Evolutionary conservation across 2,888 invertebrate species (phyloP), one percentile per base, ranked within the genome.

Genomic region (Torymus aiolomorphi): DNA sequence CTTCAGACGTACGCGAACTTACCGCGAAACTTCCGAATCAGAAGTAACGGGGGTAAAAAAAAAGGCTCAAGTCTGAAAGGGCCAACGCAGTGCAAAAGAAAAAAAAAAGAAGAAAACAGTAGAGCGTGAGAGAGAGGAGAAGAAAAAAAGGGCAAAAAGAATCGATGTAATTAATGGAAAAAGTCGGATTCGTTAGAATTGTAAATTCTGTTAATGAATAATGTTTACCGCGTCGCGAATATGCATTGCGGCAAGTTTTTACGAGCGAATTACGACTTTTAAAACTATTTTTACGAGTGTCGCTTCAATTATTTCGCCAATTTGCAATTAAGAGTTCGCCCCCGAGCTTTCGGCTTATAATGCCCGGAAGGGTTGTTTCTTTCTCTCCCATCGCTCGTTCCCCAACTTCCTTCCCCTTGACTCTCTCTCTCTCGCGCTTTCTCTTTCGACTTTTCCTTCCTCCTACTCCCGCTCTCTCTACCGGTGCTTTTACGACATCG

Each of bases 301-400:
- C 89, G 90, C 90, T 90, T 90, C 90, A 90, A 90, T 90, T 90
- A 90, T 90, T 90, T 89, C 88, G 87, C 89, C 89, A 90, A 89
- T 90, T 90, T 89, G 90, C 89, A 89, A 89, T 90, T 89, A 90
- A 89, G 88, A 88, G 86, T 85, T 83, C 83, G 85, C 85, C 85
- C 79, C 83, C 57, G 51, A 57, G 69, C 76, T 78, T 65, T 73
- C 31, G 76, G 72, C 78, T 76, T 79, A 80, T 81, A 82, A 81
- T 77, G 78, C 76, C 80, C 80, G 81, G 80, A 82, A 80, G 82
- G 83, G 83, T 82, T 83, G 83, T 79, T 80, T 79, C 83, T 82
- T 77, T 72, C 74, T 72, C 74, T 75, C 76, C 80, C 74, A 52
- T 65, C 76, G 57, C 72, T 71, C 76, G 80, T 76, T 72, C 65